These are phyloP conservation scores for Dicranocentrus wangi DNA, from an alignment of 2,888 invertebrate genomes.

Conservation along the genomic window DNA sequence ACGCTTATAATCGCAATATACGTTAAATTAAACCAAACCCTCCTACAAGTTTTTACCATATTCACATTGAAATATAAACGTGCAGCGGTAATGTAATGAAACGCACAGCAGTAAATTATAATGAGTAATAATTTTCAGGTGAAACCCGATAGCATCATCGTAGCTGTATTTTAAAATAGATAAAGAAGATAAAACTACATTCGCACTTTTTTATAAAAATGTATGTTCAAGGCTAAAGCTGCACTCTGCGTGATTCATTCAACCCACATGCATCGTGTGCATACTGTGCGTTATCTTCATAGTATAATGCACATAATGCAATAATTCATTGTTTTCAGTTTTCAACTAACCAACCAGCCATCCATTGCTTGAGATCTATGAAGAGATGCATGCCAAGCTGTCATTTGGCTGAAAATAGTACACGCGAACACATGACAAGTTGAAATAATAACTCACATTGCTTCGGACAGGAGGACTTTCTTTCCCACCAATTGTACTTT, in stretches of 20 bases:
- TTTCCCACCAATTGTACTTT: conserved; percentile 16
- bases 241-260: too few species aligned
- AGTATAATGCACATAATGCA: conserved; percentile 17
- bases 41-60: too few species aligned
- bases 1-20: too few species aligned
- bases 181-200: conserved; percentile 2
- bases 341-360: background rate
- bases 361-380: conserved; percentile 15
- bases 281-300: too few species aligned
- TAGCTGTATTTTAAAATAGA: background rate
- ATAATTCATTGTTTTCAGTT: conserved; percentile 34
- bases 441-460: conserved; percentile 29
- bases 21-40: too few species aligned
- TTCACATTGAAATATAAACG: too few species aligned
- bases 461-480: conserved; percentile 10
- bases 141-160: conserved; percentile 12
- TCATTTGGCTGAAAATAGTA: conserved; percentile 46
- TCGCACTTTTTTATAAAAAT: background rate
- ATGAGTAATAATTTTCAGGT: conserved; percentile 1
- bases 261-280: too few species aligned
- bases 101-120: conserved; percentile 4
- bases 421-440: conserved; percentile 38
- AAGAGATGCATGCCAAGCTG: conserved; percentile 35
- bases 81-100: background rate
- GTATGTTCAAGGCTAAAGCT: too few species aligned